phyloP scores from a whole-genome alignment of 2,113 vertebrate genomes.

The Pteruthius melanotis region DNA sequence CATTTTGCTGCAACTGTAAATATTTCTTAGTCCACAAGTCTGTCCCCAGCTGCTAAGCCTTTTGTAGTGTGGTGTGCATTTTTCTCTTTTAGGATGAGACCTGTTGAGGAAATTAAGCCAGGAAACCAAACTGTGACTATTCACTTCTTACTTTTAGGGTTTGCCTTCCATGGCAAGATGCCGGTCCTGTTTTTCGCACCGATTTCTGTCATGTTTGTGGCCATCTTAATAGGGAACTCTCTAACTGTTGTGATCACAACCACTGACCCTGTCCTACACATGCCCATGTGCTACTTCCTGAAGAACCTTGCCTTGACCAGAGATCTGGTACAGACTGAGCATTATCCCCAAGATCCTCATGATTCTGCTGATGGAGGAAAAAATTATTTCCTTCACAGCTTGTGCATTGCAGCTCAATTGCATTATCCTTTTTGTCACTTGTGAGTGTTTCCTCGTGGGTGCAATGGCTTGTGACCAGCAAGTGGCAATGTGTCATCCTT shows the following conservation, averaged over 20 bases:
- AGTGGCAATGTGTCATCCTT: not conserved
- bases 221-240: too few species aligned
- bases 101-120: not conserved
- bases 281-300: too few species aligned
- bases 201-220: too few species aligned
- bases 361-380: not conserved
- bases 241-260: too few species aligned
- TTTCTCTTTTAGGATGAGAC: not conserved
- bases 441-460: not conserved
- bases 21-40: not conserved
- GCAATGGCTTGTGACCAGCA: not conserved
- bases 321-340: not conserved
- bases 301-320: too few species aligned
- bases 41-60: not conserved
- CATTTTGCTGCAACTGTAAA: not conserved
- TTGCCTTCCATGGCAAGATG: not conserved
- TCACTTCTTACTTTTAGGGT: not conserved
- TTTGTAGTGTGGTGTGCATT: not conserved
- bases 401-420: not conserved
- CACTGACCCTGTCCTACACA: too few species aligned
- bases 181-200: not conserved
- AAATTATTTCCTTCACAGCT: not conserved
- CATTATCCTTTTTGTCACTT: not conserved
- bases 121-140: not conserved
- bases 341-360: not conserved